These are phyloP conservation scores for Lepidurus apus DNA, from an alignment of 1,140 invertebrate genomes.

Conservation along the genomic window DNA sequence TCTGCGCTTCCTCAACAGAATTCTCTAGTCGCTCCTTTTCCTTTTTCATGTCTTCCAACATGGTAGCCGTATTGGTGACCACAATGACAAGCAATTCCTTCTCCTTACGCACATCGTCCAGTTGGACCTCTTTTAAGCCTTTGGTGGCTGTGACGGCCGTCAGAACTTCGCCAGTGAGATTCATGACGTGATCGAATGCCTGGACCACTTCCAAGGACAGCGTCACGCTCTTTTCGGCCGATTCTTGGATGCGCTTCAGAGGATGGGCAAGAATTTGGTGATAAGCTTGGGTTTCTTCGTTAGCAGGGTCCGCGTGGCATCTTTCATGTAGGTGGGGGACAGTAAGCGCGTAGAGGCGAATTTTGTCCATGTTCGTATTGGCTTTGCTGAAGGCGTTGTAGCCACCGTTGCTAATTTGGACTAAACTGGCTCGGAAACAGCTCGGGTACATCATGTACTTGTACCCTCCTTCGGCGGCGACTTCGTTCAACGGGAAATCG, in stretches of 20 bases:
- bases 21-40: conserved; percentile 16
- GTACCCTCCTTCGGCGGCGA: neutral
- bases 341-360: neutral
- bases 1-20: neutral
- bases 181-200: conserved; percentile 27
- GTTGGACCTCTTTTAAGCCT: conserved; percentile 24
- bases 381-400: conserved; percentile 29
- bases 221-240: neutral
- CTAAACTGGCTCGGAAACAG: conserved; percentile 31
- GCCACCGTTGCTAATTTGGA: conserved; percentile 31
- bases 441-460: conserved; percentile 31
- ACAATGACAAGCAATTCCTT: neutral
- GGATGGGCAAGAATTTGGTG: neutral
- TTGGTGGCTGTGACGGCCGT: conserved; percentile 26
- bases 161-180: conserved; percentile 30
- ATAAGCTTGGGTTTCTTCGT: neutral
- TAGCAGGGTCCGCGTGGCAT: conserved; percentile 24
- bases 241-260: conserved; percentile 12
- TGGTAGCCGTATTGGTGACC: neutral
- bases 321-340: conserved; percentile 32
- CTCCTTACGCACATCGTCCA: neutral
- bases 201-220: conserved; percentile 23
- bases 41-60: neutral
- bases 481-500: conserved; percentile 28
- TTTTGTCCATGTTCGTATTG: conserved; percentile 32